phyloP scores from a whole-genome alignment of 1,140 invertebrate species.

The Thaumatotibia leucotreta region DNA sequence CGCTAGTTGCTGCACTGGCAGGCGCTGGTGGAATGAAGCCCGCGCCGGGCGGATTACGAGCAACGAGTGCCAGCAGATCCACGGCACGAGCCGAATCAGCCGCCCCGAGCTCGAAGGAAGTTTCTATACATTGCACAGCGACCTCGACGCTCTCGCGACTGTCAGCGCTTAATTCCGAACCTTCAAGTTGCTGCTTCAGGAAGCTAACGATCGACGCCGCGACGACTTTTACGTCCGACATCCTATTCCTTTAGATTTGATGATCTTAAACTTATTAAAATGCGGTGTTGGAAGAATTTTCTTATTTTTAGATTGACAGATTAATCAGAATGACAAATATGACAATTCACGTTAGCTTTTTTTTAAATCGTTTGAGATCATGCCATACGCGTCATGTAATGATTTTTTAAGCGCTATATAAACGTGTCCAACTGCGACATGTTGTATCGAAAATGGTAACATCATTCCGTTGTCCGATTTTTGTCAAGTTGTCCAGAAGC shows the following conservation, averaged over 20 bases:
- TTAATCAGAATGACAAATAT: slow-evolving; percentile 14
- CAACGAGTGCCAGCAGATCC: slow-evolving; percentile 74
- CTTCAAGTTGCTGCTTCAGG: slow-evolving; percentile 62
- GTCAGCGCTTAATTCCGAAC: slow-evolving; percentile 75
- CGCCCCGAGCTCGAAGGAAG: slow-evolving; percentile 82
- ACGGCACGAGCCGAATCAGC: slow-evolving; percentile 67
- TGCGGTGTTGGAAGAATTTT: slow-evolving; percentile 14
- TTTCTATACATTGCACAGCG: slow-evolving; percentile 90
- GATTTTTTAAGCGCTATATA: too few relatives aligned
- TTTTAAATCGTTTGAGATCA: neutral
- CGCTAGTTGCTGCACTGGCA: slow-evolving; percentile 22
- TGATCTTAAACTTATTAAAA: slow-evolving; percentile 16
- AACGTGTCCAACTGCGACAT: too few relatives aligned
- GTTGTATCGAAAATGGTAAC: too few relatives aligned
- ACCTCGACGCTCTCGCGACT: slow-evolving; percentile 87
- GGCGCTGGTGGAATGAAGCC: slow-evolving; percentile 17
- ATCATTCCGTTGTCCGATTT: too few relatives aligned
- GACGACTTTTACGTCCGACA: slow-evolving; percentile 68
- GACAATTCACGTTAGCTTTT: slow-evolving; percentile 14
- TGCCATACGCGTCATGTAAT: neutral
- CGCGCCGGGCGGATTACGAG: slow-evolving; percentile 36
- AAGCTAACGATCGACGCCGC: slow-evolving; percentile 70
- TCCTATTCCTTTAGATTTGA: slow-evolving; percentile 24
- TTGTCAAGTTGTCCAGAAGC: too few relatives aligned
- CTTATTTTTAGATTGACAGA: slow-evolving; percentile 26